These are phyloP conservation scores for Bucorvus abyssinicus DNA, from an alignment of 2,797 vertebrate genomes.

Conservation along the genomic window DNA sequence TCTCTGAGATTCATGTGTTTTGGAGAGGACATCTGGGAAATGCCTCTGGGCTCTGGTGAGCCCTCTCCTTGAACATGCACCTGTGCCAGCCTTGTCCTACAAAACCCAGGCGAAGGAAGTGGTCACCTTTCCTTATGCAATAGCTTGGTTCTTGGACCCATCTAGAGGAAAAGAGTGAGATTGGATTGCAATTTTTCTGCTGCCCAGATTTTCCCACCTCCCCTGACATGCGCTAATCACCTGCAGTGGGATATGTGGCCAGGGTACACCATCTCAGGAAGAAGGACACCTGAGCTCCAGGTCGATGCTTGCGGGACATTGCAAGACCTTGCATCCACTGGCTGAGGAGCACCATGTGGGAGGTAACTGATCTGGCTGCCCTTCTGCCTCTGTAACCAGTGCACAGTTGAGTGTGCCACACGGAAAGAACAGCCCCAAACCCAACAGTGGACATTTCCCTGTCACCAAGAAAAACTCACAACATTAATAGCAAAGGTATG, in stretches of 20 bases:
- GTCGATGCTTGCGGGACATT: background rate
- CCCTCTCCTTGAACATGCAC: background rate
- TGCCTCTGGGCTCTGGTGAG: background rate
- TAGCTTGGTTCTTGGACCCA: background rate
- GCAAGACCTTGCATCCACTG: background rate
- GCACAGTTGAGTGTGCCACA: rapidly evolving
- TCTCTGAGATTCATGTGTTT: background rate
- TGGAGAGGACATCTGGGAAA: background rate
- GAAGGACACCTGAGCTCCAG: background rate
- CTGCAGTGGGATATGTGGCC: background rate
- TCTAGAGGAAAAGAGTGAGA: background rate
- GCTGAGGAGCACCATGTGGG: background rate
- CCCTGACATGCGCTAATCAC: background rate
- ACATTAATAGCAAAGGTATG: background rate
- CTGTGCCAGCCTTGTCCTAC: background rate
- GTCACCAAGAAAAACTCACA: background rate
- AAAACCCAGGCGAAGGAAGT: background rate
- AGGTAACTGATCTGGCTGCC: background rate
- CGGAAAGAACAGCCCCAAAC: background rate
- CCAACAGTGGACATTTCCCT: background rate
- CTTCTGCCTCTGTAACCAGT: background rate
- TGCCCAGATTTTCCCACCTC: background rate
- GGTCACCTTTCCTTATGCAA: background rate
- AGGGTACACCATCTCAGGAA: background rate
- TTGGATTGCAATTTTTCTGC: background rate